phyloP scores from a whole-genome alignment of 2,113 vertebrate species.

The Scatophagus argus region DNA sequence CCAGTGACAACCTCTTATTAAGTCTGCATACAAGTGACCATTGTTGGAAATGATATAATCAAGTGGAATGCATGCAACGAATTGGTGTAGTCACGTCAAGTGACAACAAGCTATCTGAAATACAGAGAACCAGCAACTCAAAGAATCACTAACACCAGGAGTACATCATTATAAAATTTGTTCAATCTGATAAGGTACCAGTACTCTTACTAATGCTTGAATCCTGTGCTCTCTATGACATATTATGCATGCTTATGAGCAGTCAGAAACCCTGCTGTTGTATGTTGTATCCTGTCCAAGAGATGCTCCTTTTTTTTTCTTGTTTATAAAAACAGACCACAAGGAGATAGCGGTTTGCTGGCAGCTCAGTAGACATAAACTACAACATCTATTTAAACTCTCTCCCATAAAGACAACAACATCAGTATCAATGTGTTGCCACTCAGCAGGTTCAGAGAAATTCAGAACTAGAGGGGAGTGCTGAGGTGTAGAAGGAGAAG shows the following conservation, averaged over 20 bases:
- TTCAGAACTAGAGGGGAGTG: constrained; percentile 2
- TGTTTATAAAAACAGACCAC: background rate
- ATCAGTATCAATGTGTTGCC: constrained; percentile 14
- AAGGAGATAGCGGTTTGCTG: background rate
- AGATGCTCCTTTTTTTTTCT: background rate
- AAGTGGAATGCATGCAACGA: constrained; percentile 23
- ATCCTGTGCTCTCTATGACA: background rate
- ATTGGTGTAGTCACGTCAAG: background rate
- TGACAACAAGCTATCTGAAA: constrained; percentile 23
- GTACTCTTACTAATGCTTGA: background rate
- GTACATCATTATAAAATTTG: background rate
- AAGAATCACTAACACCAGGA: constrained; percentile 17
- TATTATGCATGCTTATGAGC: background rate
- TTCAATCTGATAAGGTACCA: background rate
- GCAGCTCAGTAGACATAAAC: background rate
- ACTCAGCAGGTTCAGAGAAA: constrained; percentile 19
- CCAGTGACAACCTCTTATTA: constrained; percentile 32
- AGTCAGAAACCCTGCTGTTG: background rate
- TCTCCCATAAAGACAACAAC: constrained; percentile 14
- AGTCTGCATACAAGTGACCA: constrained; percentile 24
- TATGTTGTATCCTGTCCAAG: background rate
- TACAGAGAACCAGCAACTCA: background rate
- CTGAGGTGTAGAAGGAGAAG: background rate
- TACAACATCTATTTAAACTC: background rate
- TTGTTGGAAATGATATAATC: constrained; percentile 24